Evolutionary conservation across 2,797 vertebrate genomes (phyloP).

Genomic region (Manis javanica): DNA sequence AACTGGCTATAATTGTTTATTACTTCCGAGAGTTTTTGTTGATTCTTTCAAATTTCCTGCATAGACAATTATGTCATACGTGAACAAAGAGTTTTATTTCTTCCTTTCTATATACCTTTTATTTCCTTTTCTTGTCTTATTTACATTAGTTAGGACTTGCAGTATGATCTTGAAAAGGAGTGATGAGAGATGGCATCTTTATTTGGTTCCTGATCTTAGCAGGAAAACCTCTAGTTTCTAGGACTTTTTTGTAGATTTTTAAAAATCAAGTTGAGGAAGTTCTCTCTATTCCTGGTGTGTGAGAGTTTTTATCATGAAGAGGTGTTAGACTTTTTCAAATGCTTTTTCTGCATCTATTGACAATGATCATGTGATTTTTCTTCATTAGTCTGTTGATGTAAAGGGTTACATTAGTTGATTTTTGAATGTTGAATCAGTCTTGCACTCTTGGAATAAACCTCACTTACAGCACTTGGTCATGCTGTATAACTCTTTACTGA

Average conservation of each 20-base stretch:
- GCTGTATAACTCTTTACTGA: not conserved
- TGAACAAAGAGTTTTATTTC: not conserved
- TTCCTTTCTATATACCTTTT: not conserved
- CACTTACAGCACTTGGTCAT: not conserved
- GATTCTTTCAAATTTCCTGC: not conserved
- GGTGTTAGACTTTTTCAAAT: not conserved
- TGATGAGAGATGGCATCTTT: not conserved
- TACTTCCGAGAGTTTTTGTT: not conserved
- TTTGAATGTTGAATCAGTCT: not conserved
- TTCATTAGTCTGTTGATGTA: not conserved
- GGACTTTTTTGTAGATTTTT: too few species aligned
- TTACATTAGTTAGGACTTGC: not conserved
- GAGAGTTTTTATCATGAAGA: not conserved
- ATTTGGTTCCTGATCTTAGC: not conserved
- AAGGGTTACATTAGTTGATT: not conserved
- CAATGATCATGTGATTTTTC: not conserved
- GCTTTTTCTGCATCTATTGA: not conserved
- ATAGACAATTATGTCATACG: too few species aligned
- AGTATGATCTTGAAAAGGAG: not conserved
- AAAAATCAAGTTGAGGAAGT: not conserved
- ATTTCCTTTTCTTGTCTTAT: not conserved
- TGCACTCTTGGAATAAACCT: not conserved
- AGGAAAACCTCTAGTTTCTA: not conserved
- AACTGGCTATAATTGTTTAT: not conserved
- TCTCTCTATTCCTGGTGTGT: not conserved